Conservation (phyloP, 2,888 invertebrate genomes). For the Helicoverpa assulta region DNA sequence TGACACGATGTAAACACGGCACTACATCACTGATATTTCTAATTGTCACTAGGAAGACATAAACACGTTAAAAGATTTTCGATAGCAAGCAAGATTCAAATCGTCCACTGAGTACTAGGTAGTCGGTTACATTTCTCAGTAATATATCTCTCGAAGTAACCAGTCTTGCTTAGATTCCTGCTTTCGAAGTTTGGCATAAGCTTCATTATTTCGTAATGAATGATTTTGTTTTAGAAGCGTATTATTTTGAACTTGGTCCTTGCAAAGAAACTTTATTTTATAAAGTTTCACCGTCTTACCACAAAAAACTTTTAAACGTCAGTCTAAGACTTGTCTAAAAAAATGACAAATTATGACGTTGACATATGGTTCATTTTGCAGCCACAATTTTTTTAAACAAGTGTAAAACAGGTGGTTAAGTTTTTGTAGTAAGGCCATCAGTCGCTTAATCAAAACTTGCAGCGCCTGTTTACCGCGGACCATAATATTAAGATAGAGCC, state of each 20-base stretch:
- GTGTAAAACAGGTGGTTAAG: too few relatives aligned
- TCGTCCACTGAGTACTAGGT: conserved; percentile 36
- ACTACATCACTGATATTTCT: conserved; percentile 50
- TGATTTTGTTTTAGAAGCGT: neutral
- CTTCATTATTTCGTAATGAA: conserved; percentile 31
- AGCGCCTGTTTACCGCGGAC: too few relatives aligned
- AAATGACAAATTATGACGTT: too few relatives aligned
- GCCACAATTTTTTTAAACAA: too few relatives aligned
- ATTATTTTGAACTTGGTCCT: neutral
- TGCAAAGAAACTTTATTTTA: too few relatives aligned
- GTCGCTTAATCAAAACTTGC: too few relatives aligned
- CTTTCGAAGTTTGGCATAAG: conserved; percentile 42
- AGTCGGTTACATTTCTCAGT: conserved; percentile 27
- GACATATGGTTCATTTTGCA: too few relatives aligned
- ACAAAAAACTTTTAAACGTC: too few relatives aligned
- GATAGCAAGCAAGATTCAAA: conserved; percentile 47
- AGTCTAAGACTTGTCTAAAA: too few relatives aligned
- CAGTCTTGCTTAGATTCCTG: conserved; percentile 53
- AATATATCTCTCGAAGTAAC: conserved; percentile 49
- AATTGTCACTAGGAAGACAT: conserved; percentile 54
- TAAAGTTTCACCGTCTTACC: too few relatives aligned
- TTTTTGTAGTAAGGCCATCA: too few relatives aligned
- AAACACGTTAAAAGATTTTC: conserved; percentile 53
- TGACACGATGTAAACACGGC: conserved; percentile 43
- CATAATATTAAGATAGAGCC: too few relatives aligned